Conservation (phyloP, 2,113 vertebrate species). For the Nycticebus coucang region DNA sequence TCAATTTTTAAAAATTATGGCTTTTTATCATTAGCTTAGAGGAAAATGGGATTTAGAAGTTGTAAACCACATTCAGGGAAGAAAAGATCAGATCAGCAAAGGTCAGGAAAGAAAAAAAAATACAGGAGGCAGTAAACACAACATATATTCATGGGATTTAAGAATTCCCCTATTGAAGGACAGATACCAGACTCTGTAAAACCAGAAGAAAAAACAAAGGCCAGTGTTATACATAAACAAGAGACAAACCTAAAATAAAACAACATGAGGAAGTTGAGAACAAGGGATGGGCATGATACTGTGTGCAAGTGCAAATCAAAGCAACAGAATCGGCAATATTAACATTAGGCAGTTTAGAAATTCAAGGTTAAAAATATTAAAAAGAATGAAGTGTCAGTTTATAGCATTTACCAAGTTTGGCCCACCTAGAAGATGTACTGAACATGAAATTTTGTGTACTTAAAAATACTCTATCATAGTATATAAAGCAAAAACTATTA, state of each 20-base stretch:
- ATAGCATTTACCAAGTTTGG: neutral
- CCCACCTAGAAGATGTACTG: neutral
- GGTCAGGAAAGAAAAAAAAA: neutral
- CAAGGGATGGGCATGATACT: too few relatives aligned
- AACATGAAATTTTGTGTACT: neutral
- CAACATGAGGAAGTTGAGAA: neutral
- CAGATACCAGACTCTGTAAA: neutral
- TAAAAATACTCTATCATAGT: neutral
- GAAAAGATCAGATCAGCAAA: conserved; percentile 1
- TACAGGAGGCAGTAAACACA: neutral
- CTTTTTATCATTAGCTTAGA: conserved; percentile 18
- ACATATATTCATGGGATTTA: neutral
- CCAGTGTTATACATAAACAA: neutral
- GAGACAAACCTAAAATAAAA: neutral
- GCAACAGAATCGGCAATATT: neutral
- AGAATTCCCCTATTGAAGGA: conserved; percentile 20
- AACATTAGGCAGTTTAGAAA: neutral
- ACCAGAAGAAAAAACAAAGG: neutral
- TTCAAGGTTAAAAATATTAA: neutral
- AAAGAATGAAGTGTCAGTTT: neutral
- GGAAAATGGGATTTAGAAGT: conserved; percentile 29
- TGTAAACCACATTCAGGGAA: neutral
- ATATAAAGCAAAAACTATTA: neutral
- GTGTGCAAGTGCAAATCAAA: neutral
- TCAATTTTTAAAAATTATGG: neutral